These are phyloP conservation scores for Dipodomys merriami DNA, from an alignment of 2,113 vertebrate genomes.

Conservation along the genomic window DNA sequence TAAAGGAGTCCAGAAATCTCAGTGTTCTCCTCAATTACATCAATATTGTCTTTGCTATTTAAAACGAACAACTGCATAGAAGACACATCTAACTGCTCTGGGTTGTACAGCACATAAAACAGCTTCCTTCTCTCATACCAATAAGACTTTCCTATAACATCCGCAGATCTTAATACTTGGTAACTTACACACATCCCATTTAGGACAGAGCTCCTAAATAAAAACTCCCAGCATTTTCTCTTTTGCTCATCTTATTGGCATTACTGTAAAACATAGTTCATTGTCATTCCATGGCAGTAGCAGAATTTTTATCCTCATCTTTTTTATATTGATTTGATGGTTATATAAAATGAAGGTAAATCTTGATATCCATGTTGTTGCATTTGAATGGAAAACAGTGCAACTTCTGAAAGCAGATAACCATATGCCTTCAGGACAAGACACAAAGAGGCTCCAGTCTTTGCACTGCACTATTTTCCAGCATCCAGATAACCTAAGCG, in stretches of 20 bases:
- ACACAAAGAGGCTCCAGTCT: background rate
- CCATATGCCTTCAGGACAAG: background rate
- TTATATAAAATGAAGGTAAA: conserved; percentile 70
- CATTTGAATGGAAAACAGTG: conserved; percentile 31
- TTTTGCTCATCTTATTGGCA: conserved; percentile 73
- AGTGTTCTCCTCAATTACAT: background rate
- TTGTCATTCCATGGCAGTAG: conserved; percentile 74
- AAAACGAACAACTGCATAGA: background rate
- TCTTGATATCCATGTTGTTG: conserved; percentile 50
- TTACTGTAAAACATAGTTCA: conserved; percentile 77
- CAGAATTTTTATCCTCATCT: conserved; percentile 61
- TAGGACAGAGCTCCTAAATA: conserved; percentile 63
- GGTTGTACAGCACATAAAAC: background rate
- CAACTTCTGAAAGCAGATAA: background rate
- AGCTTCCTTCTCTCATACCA: conserved; percentile 9
- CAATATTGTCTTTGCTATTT: conserved; percentile 24
- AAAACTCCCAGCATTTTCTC: conserved; percentile 65
- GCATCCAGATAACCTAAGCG: background rate
- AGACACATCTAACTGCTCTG: background rate
- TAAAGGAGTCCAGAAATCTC: background rate
- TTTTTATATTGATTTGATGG: conserved; percentile 68
- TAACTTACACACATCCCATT: conserved; percentile 45
- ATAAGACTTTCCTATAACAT: conserved; percentile 5
- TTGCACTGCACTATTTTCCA: background rate
- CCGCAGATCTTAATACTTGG: conserved; percentile 15